phyloP scores from a whole-genome alignment of 35 echinoderm and acorn worm species.

The Ptychodera flava region DNA sequence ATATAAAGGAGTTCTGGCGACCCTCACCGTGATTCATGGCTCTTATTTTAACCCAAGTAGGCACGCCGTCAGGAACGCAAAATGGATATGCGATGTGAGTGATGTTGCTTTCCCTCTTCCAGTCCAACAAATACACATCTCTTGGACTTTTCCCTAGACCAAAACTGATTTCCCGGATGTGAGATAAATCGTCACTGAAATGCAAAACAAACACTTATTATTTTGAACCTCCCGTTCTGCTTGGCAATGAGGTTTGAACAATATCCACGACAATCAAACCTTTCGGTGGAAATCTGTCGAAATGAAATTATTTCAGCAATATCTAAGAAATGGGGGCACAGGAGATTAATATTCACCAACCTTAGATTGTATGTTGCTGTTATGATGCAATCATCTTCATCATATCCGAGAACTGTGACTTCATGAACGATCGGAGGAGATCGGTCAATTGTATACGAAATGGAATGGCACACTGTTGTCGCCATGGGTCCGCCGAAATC shows the following conservation, averaged over 20 bases:
- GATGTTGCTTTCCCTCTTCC: not conserved
- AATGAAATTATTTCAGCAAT: too few relatives aligned
- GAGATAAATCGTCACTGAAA: too few relatives aligned
- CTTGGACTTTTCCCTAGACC: slow-evolving; percentile 1
- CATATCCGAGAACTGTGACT: slow-evolving; percentile 14
- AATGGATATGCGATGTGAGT: not conserved
- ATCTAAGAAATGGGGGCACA: too few relatives aligned
- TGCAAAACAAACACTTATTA: too few relatives aligned
- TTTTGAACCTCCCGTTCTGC: too few relatives aligned
- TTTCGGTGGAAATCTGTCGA: too few relatives aligned
- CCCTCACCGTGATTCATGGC: slow-evolving; percentile 33
- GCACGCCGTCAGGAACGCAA: slow-evolving; percentile 30
- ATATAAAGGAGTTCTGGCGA: too few relatives aligned
- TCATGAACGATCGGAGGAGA: slow-evolving; percentile 21
- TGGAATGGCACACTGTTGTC: slow-evolving; percentile 24
- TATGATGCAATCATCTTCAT: not conserved
- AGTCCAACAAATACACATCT: not conserved
- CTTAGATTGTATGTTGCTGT: not conserved
- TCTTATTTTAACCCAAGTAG: slow-evolving; percentile 32
- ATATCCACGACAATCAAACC: too few relatives aligned
- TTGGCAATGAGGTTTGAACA: too few relatives aligned
- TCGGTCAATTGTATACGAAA: slow-evolving; percentile 20
- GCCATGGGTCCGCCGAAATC: slow-evolving; percentile 37
- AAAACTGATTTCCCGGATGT: not conserved
- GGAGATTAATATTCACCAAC: too few relatives aligned